These are phyloP conservation scores for Hemicrepidius hirtus DNA, from an alignment of 2,888 invertebrate species.

Conservation along the genomic window DNA sequence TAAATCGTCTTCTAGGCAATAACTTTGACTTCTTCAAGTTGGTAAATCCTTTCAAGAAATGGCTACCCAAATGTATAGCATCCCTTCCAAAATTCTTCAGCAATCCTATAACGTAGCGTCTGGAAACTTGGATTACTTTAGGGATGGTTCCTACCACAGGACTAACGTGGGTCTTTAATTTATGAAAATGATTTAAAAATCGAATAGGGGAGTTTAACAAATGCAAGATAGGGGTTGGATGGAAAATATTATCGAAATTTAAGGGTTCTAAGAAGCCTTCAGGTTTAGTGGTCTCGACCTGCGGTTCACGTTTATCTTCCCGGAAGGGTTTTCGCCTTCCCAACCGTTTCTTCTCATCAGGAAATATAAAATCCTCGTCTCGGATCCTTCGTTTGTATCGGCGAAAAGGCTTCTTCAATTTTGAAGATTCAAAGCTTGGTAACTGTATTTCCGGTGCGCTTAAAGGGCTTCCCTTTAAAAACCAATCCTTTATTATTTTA, in stretches of 20 bases:
- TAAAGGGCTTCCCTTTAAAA: background rate
- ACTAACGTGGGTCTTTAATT: constrained; percentile 60
- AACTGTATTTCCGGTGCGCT: background rate
- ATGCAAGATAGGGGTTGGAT: constrained; percentile 63
- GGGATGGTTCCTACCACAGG: constrained; percentile 66
- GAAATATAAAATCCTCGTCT: background rate
- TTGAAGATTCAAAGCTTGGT: background rate
- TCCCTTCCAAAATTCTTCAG: constrained; percentile 65
- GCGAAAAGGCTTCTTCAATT: background rate
- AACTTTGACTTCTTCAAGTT: background rate
- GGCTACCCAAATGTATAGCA: constrained; percentile 35
- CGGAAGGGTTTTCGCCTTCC: background rate
- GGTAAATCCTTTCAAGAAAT: constrained; percentile 40
- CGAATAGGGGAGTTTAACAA: constrained; percentile 66
- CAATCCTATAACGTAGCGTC: constrained; percentile 65
- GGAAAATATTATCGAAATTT: background rate
- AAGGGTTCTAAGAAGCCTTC: background rate
- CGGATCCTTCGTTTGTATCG: background rate
- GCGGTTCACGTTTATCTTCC: background rate
- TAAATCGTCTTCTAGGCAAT: background rate
- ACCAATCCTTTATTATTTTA: constrained; percentile 2
- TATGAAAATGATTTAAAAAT: constrained; percentile 63
- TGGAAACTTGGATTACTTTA: constrained; percentile 63
- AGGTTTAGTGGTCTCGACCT: background rate
- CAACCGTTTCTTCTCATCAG: constrained; percentile 17